phyloP scores from a whole-genome alignment of 1,140 invertebrate genomes.

The Drosophila melanica region DNA sequence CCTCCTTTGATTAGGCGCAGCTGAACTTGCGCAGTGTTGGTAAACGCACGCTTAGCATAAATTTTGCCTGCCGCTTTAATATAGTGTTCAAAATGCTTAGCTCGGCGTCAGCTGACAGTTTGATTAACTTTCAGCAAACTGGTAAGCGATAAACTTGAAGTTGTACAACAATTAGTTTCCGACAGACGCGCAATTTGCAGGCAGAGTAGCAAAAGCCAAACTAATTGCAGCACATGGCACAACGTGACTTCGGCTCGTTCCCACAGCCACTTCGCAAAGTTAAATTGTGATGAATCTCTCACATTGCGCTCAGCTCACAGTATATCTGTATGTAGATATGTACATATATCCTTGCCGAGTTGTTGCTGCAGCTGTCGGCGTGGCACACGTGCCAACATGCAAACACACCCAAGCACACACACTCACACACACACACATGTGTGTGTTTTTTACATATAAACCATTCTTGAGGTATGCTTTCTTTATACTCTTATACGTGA shows the following conservation, averaged over 20 bases:
- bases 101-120: background rate
- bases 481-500: constrained; percentile 4
- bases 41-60: no score
- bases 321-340: no score
- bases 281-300: constrained; percentile 65
- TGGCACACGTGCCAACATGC: background rate
- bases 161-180: constrained; percentile 15
- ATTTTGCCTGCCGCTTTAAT: no score
- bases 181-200: background rate
- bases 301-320: constrained; percentile 12
- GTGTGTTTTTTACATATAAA: constrained; percentile 1
- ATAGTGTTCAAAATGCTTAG: background rate
- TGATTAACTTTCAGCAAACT: background rate
- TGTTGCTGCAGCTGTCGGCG: constrained; percentile 28
- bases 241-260: constrained; percentile 39
- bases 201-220: constrained; percentile 28
- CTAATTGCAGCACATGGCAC: constrained; percentile 67
- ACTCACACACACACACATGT: background rate
- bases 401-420: background rate
- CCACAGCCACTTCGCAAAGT: constrained; percentile 58
- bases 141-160: background rate
- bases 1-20: background rate
- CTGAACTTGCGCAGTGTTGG: no score
- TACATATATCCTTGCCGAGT: constrained; percentile 18
- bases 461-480: constrained; percentile 3